Evolutionary conservation across 2,888 invertebrate genomes (phyloP).

Genomic region (Thelaira solivaga): DNA sequence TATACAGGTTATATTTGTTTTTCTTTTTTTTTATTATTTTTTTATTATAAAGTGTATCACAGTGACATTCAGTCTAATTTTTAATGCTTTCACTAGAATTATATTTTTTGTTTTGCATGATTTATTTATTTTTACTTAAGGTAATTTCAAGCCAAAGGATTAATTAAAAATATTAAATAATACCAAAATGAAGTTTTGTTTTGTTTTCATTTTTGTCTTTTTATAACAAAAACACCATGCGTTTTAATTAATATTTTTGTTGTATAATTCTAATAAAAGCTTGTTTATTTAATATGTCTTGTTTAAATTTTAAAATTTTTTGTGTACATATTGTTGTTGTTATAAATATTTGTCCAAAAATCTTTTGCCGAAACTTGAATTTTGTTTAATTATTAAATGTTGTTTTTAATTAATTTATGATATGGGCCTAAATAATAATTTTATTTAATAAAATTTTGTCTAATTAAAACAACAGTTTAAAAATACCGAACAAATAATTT

Average conservation of each 20-base stretch:
- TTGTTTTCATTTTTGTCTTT: background rate
- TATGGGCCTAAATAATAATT: slow-evolving; percentile 74
- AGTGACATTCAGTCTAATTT: slow-evolving; percentile 76
- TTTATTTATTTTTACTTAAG: slow-evolving; percentile 57
- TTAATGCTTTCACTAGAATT: slow-evolving; percentile 75
- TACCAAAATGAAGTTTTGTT: slow-evolving; percentile 43
- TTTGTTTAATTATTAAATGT: slow-evolving; percentile 46
- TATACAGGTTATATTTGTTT: slow-evolving; percentile 57
- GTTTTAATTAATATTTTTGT: slow-evolving; percentile 41
- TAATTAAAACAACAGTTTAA: slow-evolving; percentile 70
- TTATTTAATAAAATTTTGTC: slow-evolving; percentile 69
- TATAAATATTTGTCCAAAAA: slow-evolving; percentile 62
- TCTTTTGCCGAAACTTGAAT: slow-evolving; percentile 64
- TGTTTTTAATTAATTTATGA: slow-evolving; percentile 54
- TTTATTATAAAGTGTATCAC: slow-evolving; percentile 70
- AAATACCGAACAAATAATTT: slow-evolving; percentile 64
- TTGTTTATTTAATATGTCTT: slow-evolving; percentile 60
- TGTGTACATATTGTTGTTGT: slow-evolving; percentile 29
- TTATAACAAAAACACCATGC: slow-evolving; percentile 66
- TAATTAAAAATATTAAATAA: slow-evolving; percentile 31
- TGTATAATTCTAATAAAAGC: slow-evolving; percentile 74
- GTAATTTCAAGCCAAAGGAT: slow-evolving; percentile 45
- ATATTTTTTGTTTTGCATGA: slow-evolving; percentile 68
- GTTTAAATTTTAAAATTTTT: slow-evolving; percentile 12
- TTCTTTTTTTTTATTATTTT: too few species aligned